phyloP scores from a whole-genome alignment of 2,888 invertebrate genomes.

The Lapara coniferarum region DNA sequence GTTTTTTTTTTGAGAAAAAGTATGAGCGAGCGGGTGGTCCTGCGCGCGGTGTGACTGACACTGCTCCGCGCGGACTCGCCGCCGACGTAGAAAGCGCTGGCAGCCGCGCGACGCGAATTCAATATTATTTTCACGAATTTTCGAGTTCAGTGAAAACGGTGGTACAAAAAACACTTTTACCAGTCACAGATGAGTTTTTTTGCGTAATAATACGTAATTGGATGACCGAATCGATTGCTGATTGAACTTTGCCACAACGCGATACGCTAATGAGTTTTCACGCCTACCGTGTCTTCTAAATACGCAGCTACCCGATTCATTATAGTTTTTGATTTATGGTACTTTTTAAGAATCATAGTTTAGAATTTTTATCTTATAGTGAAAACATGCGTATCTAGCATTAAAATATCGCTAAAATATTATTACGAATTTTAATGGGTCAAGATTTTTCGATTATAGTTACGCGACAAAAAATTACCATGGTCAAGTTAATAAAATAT shows the following conservation, averaged over 20 bases:
- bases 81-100: conserved; percentile 68
- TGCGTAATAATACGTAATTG: conserved; percentile 54
- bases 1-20: background rate
- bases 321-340: background rate
- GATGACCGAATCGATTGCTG: background rate
- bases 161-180: conserved; percentile 42
- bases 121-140: conserved; percentile 67
- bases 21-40: conserved; percentile 52
- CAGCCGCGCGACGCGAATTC: conserved; percentile 58
- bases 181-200: conserved; percentile 32
- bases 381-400: too few species aligned
- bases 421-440: too few species aligned
- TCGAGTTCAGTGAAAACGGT: conserved; percentile 64
- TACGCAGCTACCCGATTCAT: background rate
- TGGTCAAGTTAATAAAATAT: too few species aligned
- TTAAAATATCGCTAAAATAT: too few species aligned
- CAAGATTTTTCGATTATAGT: too few species aligned
- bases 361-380: too few species aligned
- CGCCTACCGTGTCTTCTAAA: conserved; percentile 13
- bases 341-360: background rate
- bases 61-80: conserved; percentile 52
- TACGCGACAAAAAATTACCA: too few species aligned
- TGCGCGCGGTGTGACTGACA: conserved; percentile 54
- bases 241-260: conserved; percentile 9
- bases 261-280: background rate